phyloP scores from a whole-genome alignment of 2,113 vertebrate species.

The Trematomus loennbergii region DNA sequence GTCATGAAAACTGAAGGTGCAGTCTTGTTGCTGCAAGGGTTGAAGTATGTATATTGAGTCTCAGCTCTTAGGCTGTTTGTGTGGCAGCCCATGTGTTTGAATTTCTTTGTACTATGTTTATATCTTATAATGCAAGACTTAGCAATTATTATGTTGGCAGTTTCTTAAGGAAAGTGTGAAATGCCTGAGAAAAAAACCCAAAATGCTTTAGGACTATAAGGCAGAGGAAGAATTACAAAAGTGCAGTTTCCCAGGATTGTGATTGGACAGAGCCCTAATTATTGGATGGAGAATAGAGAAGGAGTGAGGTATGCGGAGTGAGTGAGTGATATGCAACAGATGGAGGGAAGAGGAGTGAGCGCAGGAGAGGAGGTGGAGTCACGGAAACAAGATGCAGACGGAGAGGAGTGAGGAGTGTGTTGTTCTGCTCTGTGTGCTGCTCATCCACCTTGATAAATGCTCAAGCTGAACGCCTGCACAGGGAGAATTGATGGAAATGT shows the following conservation, averaged over 20 bases:
- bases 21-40: background rate
- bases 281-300: conserved; percentile 4
- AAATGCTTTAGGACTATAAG: conserved; percentile 2
- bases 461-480: conserved; percentile 9
- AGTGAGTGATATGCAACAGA: conserved; percentile 42
- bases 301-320: background rate
- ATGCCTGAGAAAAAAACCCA: background rate
- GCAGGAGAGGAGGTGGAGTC: conserved; percentile 33
- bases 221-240: background rate
- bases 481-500: too few relatives aligned
- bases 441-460: conserved; percentile 2
- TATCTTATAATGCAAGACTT: background rate
- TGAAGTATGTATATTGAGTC: background rate
- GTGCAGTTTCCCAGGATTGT: conserved; percentile 20
- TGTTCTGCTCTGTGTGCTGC: background rate
- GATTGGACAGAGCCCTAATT: conserved; percentile 37
- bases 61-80: background rate
- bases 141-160: background rate
- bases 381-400: conserved; percentile 6
- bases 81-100: background rate
- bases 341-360: conserved; percentile 29
- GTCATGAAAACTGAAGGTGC: background rate
- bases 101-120: background rate
- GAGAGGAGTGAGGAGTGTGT: conserved; percentile 13
- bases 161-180: conserved; percentile 18